These are phyloP conservation scores for Limanda limanda DNA, from an alignment of 2,113 vertebrate genomes.

Conservation along the genomic window DNA sequence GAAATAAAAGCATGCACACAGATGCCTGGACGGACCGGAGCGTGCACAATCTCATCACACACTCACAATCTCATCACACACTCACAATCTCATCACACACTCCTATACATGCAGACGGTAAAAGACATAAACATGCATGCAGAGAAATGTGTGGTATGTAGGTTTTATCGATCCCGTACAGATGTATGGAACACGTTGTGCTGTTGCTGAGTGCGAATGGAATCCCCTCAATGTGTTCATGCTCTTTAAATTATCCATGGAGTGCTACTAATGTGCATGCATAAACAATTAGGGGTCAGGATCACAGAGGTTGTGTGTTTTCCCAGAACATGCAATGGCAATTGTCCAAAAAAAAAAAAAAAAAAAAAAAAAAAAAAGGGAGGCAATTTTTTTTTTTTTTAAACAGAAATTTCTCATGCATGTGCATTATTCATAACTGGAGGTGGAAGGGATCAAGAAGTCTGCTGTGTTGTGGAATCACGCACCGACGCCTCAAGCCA, in stretches of 20 bases:
- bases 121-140: background rate
- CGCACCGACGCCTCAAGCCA: conserved; percentile 18
- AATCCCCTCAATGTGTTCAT: conserved; percentile 33
- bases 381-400: background rate
- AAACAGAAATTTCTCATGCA: background rate
- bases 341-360: too few species aligned
- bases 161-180: background rate
- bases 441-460: conserved; percentile 19
- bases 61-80: too few species aligned
- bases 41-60: background rate
- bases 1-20: background rate
- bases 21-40: background rate
- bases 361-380: background rate
- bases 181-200: background rate
- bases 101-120: background rate
- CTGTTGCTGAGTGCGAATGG: conserved; percentile 35
- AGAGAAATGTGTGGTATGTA: background rate
- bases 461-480: conserved; percentile 1
- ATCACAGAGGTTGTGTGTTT: background rate
- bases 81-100: too few species aligned
- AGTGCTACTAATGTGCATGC: conserved; percentile 28
- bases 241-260: conserved; percentile 14
- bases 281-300: conserved; percentile 38
- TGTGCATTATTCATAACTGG: background rate
- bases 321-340: background rate